phyloP scores from a whole-genome alignment of 1,140 invertebrate genomes.

The Drosophila paulistorum region DNA sequence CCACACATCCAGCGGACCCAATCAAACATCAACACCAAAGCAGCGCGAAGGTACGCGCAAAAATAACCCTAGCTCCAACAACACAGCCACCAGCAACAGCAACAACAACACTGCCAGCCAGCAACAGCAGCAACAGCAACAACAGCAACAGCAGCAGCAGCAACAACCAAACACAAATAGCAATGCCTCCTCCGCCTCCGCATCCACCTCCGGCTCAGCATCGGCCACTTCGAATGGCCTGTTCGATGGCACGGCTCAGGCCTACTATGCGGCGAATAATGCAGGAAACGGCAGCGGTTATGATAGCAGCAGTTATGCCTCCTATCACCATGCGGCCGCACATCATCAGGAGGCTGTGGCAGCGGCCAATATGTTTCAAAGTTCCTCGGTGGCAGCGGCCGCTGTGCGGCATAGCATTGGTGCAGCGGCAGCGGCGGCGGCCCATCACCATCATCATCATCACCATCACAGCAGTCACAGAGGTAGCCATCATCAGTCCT shows the following conservation, averaged over 20 bases:
- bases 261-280: constrained; percentile 70
- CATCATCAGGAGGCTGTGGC: constrained; percentile 75
- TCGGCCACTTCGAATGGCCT: constrained; percentile 63
- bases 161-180: constrained; percentile 65
- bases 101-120: constrained; percentile 52
- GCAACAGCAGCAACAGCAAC: constrained; percentile 66
- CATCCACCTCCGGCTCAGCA: constrained; percentile 41
- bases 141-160: constrained; percentile 63
- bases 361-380: constrained; percentile 80
- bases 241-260: constrained; percentile 78
- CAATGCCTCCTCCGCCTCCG: constrained; percentile 60
- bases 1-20: constrained; percentile 49
- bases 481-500: constrained; percentile 44
- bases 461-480: constrained; percentile 61
- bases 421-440: constrained; percentile 59
- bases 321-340: constrained; percentile 76
- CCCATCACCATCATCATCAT: constrained; percentile 73
- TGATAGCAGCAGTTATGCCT: constrained; percentile 73
- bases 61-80: constrained; percentile 71
- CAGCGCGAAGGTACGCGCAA: constrained; percentile 88
- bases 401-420: constrained; percentile 78
- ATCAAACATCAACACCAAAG: constrained; percentile 84
- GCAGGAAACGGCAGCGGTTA: constrained; percentile 45
- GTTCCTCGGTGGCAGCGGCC: constrained; percentile 75
- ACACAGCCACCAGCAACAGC: constrained; percentile 54